phyloP scores from a whole-genome alignment of 2,888 invertebrate species.

The Troides oblongomaculatus region DNA sequence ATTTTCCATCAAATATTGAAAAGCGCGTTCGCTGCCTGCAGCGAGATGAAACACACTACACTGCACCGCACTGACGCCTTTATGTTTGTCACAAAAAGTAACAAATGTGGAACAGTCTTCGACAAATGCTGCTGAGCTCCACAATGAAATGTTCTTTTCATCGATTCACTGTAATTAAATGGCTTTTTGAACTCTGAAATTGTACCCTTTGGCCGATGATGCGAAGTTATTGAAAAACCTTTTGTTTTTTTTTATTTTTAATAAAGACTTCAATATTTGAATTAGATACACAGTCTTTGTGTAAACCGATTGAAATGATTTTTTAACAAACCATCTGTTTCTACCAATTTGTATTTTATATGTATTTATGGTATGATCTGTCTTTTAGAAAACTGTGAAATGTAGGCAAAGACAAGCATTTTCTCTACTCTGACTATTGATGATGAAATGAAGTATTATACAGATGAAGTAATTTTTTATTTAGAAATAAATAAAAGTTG shows the following conservation, averaged over 20 bases:
- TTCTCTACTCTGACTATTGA: too few species aligned
- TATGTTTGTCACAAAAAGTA: conserved; percentile 19
- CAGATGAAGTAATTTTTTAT: too few species aligned
- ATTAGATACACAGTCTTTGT: too few species aligned
- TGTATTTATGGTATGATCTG: too few species aligned
- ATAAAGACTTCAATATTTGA: too few species aligned
- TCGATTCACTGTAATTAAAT: conserved; percentile 25
- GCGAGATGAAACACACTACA: conserved; percentile 24
- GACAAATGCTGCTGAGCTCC: conserved; percentile 20
- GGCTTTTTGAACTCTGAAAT: conserved; percentile 20
- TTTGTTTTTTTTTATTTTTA: background rate
- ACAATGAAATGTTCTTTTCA: conserved; percentile 28
- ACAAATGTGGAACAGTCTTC: conserved; percentile 26
- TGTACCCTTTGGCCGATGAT: background rate
- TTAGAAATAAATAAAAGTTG: background rate
- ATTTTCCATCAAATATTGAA: conserved; percentile 23
- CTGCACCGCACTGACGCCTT: conserved; percentile 11
- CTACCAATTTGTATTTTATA: too few species aligned
- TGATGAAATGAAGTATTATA: too few species aligned
- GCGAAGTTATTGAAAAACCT: background rate
- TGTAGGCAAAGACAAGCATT: too few species aligned
- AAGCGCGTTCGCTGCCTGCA: conserved; percentile 13
- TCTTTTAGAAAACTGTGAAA: too few species aligned
- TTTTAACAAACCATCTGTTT: too few species aligned
- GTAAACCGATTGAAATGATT: too few species aligned